Percentiles rank a stretch among this genome's conserved stretches.
Conservation (phyloP, 1,140 invertebrate species). For the Eurosta solidaginis region DNA sequence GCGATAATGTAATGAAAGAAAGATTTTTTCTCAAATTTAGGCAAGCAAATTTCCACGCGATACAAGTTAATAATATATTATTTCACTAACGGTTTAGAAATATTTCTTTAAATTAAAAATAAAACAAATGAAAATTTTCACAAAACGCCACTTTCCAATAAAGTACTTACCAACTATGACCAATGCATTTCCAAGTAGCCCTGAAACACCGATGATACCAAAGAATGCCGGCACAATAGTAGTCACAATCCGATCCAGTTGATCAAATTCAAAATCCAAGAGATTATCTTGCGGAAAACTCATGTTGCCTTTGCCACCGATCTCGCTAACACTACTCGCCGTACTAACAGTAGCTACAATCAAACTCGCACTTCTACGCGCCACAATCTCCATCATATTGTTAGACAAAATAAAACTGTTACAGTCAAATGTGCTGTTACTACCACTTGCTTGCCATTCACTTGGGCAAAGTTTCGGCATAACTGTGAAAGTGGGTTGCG, state of each 20-base stretch:
- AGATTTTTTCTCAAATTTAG: no score
- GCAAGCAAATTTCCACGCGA: no score
- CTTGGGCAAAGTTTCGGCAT: not conserved
- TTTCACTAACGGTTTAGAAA: no score
- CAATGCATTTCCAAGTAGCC: slow-evolving; percentile 85
- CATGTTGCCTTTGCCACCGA: slow-evolving; percentile 16
- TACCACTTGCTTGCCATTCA: no score
- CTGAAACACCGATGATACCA: slow-evolving; percentile 84
- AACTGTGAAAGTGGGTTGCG: no score
- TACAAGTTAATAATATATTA: no score
- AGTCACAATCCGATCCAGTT: slow-evolving; percentile 64
- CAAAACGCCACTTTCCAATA: not conserved
- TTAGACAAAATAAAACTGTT: not conserved
- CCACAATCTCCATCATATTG: not conserved
- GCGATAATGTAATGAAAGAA: no score
- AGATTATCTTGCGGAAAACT: slow-evolving; percentile 41
- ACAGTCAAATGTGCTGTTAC: not conserved
- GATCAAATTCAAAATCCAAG: slow-evolving; percentile 44
- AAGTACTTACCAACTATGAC: slow-evolving; percentile 69
- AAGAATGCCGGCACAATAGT: slow-evolving; percentile 85
- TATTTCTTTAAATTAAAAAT: no score
- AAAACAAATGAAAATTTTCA: not conserved
- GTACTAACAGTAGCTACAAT: no score
- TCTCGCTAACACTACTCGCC: not conserved
- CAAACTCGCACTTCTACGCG: not conserved